phyloP scores from a whole-genome alignment of 2,797 vertebrate genomes.

The Acestrorhynchus altus region DNA sequence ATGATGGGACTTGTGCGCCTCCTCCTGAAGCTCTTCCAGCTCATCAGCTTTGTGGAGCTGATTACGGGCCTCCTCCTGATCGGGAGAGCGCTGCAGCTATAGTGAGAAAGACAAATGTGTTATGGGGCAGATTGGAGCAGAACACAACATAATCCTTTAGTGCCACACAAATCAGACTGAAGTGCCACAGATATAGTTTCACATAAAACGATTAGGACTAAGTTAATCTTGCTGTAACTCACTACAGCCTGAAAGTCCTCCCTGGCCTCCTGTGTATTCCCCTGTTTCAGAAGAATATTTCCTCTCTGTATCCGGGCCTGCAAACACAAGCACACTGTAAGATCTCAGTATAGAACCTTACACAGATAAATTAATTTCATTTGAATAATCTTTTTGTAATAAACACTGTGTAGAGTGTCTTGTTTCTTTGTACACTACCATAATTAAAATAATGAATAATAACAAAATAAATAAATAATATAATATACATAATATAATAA shows the following conservation, averaged over 20 bases:
- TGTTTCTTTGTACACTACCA: too few species aligned
- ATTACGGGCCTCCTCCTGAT: constrained; percentile 77
- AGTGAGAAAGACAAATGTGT: neutral
- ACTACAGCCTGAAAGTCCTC: constrained; percentile 85
- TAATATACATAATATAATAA: too few species aligned
- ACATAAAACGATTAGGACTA: neutral
- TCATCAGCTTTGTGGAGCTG: constrained; percentile 75
- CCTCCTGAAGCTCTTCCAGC: constrained; percentile 78
- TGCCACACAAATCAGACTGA: neutral
- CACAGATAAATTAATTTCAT: too few species aligned
- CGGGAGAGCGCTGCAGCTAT: constrained; percentile 77
- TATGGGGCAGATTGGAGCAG: neutral
- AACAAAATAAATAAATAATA: too few species aligned
- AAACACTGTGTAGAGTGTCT: too few species aligned
- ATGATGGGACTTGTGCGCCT: constrained; percentile 74
- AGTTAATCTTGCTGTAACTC: constrained; percentile 42
- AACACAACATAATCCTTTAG: neutral
- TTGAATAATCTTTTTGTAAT: too few species aligned
- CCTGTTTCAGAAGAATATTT: constrained; percentile 85
- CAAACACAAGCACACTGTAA: neutral
- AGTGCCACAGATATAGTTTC: neutral
- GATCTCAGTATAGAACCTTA: neutral
- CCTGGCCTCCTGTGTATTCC: constrained; percentile 78
- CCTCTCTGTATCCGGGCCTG: constrained; percentile 86
- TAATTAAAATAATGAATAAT: too few species aligned